phyloP scores from a whole-genome alignment of 2,888 invertebrate species.

The Eupithecia inturbata region DNA sequence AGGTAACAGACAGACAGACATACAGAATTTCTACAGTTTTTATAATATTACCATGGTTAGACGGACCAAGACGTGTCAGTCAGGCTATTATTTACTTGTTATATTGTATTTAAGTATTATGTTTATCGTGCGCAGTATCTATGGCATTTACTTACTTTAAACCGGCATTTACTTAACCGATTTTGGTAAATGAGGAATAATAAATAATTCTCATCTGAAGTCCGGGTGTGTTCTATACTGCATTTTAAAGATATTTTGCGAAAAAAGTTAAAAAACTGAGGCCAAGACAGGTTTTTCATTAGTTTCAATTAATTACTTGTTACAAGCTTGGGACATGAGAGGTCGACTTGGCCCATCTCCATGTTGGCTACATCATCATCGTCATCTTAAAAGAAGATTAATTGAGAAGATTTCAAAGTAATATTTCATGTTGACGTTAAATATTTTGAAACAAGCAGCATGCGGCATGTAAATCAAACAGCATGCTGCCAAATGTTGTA shows the following conservation, averaged over 20 bases:
- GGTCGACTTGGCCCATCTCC: neutral
- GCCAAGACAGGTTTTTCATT: no score
- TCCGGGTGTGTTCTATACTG: neutral
- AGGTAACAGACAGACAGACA: no score
- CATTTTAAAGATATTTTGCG: no score
- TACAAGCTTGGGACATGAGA: neutral
- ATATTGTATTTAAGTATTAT: no score
- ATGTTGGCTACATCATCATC: neutral
- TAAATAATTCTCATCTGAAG: neutral
- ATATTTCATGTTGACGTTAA: slow-evolving; percentile 23
- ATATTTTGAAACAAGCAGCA: slow-evolving; percentile 30
- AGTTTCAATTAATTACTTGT: neutral
- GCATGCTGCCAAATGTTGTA: slow-evolving; percentile 31
- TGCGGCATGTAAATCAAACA: slow-evolving; percentile 28
- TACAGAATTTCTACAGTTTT: no score
- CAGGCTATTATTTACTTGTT: no score
- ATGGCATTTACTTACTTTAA: no score
- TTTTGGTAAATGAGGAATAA: neutral
- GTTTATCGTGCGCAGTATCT: no score
- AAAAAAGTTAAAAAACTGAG: no score
- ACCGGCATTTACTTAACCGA: neutral
- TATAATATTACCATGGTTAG: no score
- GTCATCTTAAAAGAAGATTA: neutral
- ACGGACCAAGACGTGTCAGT: no score
- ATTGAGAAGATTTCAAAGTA: slow-evolving; percentile 3